Evolutionary conservation across 2,113 vertebrate genomes (phyloP), one percentile per base, ranked within the genome.

Genomic region (Vimba vimba): DNA sequence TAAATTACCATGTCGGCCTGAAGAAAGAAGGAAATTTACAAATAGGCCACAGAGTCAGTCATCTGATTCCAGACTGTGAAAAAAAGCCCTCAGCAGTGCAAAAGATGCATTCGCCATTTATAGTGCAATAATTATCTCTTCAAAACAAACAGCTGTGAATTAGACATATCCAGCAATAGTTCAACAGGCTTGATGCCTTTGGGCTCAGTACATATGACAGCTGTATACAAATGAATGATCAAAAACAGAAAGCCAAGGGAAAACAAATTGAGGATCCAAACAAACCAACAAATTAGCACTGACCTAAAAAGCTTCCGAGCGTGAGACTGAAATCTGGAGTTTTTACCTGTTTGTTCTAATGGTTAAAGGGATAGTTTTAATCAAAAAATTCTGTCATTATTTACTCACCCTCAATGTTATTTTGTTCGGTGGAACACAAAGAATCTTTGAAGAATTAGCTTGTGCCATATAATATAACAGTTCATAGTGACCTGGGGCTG

Each of bases 11-110:
- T 85, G 86, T 47, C 81, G 85, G 85, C 69, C 43, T 64, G 43
- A 87, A 79, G 66, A 83, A 88, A 85, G 82, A 66, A 86, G 73
- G 73, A 81, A 88, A 89, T 62, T 25, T 82, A 79, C 27, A 60
- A 78, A 87, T 15, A 50, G 84, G 69, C 74, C 71, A 25, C 36
- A 79, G 55, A 77, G 59, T 82, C 83, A 87, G 90, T 86, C 88
- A 75, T 87, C 83, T 85, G 73, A 86, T 79, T 84, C 36, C 6
- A 21, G 30, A 50, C 45, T 76, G 78, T 66, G 19, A 69, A 87
- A 74, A 68, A 69, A 25, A 43, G 77, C 59, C 83, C 68, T 75
- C 27, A 87, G 87, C 76, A 39, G n/a, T 12, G 45, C 52, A 74
- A 82, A 80, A 88, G 66, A 79, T 75, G 45, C 57, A 60, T 66